Evolutionary conservation across 2,113 vertebrate species (phyloP), one percentile per base, ranked within the genome.

Genomic region (Scatophagus argus): DNA sequence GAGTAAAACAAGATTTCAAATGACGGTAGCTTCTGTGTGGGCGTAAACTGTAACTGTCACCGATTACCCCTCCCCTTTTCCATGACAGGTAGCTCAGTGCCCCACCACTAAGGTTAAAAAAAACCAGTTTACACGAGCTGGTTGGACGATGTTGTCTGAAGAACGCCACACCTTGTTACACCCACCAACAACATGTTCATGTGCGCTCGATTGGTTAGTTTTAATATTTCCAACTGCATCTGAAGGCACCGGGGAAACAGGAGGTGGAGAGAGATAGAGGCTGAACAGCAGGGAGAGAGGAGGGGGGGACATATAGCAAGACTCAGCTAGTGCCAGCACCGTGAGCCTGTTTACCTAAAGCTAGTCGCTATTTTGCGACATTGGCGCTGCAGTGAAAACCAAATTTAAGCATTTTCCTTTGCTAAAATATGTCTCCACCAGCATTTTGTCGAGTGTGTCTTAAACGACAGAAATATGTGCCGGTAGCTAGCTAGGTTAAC

Each of bases 221-320:
- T 0, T 16, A 3, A 9, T 29, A 83, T 81, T 87, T 78, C 76
- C 83, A 6, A 73, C 49, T 36, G 81, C 27, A 56, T 78, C 3
- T 84, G 81, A 89, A 88, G 19, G 83, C 74, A 65, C 62, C 84
- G 12, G 8, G 8, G 55, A 69, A 59, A 4, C 41, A 0, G 61
- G 77, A 44, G 83, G 81, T 34, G 75, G 89, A 51, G 86, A 62
- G 58, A 78, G 72, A 32, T 12, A 23, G 81, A 64, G 29, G 69
- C 41, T 25, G 41, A 79, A 47, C 13, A 38, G 12, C 31, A 64
- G 70, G 5, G 75, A 47, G 38, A 51, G 72, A 44, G 49, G 39
- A 36, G 29, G 61, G 47, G 21, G 25, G 8, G 6, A 25, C 47
- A 68, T 0, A 63, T 0, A 63, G 74, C 34, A 5, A 21, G 55